These are phyloP conservation scores for Acromyrmex heyeri DNA, from an alignment of 1,140 invertebrate species.

Conservation along the genomic window DNA sequence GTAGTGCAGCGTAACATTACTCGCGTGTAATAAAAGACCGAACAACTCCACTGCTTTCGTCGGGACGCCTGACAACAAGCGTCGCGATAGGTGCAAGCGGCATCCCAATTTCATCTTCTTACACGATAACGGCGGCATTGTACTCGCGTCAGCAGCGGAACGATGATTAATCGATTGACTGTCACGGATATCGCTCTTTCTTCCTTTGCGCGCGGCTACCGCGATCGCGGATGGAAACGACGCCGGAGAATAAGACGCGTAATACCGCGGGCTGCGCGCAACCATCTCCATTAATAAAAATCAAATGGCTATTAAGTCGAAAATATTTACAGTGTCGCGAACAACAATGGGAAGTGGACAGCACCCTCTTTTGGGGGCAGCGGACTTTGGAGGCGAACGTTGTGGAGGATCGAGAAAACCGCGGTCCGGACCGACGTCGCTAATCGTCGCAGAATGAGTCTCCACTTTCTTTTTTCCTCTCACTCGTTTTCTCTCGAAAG, in stretches of 20 bases:
- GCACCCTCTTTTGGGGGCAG: not conserved
- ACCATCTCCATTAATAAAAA: constrained; percentile 82
- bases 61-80: constrained; percentile 15
- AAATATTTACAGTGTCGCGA: constrained; percentile 76
- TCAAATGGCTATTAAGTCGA: constrained; percentile 79
- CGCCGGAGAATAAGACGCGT: constrained; percentile 56
- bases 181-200: constrained; percentile 57
- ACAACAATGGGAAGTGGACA: not conserved
- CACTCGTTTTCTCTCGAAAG: not conserved
- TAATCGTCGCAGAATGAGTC: constrained; percentile 77
- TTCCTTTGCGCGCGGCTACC: constrained; percentile 53
- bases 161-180: constrained; percentile 74
- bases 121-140: constrained; percentile 69
- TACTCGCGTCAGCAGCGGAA: constrained; percentile 56
- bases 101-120: constrained; percentile 40
- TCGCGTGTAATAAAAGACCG: not conserved
- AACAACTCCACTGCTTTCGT: not conserved
- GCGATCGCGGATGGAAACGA: constrained; percentile 10
- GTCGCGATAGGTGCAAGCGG: constrained; percentile 22
- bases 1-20: not conserved
- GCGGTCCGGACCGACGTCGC: not conserved
- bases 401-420: constrained; percentile 10
- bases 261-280: constrained; percentile 47
- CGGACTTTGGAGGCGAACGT: not conserved
- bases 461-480: constrained; percentile 2